Conservation (phyloP, 2,888 invertebrate genomes). For the Metellina segmentata region DNA sequence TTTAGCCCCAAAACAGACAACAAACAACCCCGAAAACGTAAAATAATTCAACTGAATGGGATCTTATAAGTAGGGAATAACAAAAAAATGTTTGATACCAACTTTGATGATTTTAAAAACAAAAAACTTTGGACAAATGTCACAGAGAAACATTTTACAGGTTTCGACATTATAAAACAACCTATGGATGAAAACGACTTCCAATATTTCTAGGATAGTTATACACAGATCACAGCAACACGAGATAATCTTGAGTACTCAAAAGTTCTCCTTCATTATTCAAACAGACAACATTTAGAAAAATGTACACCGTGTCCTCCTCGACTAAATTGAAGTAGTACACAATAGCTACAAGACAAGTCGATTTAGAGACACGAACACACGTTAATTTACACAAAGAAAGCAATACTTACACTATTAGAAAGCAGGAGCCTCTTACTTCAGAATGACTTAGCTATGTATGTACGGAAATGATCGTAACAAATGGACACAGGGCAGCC, state of each 20-base stretch:
- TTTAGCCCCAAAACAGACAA: too few relatives aligned
- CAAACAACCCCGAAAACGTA: too few relatives aligned
- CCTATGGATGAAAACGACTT: not conserved
- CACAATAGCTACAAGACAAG: not conserved
- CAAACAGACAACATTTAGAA: not conserved
- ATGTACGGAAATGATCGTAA: slow-evolving; percentile 6
- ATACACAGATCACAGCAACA: slow-evolving; percentile 29
- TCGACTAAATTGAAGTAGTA: not conserved
- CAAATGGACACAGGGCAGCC: slow-evolving; percentile 8
- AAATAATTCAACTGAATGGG: too few relatives aligned
- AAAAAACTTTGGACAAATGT: too few relatives aligned
- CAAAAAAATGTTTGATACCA: too few relatives aligned
- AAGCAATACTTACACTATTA: slow-evolving; percentile 35
- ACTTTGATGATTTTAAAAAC: too few relatives aligned
- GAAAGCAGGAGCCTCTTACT: slow-evolving; percentile 22
- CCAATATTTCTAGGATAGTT: slow-evolving; percentile 15
- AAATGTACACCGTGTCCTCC: not conserved
- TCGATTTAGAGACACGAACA: slow-evolving; percentile 16
- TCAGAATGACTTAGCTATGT: slow-evolving; percentile 48
- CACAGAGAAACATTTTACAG: not conserved
- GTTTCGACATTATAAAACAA: not conserved
- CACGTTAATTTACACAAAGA: slow-evolving; percentile 26
- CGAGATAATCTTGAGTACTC: not conserved
- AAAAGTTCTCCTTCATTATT: not conserved
- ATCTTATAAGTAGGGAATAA: too few relatives aligned